These are phyloP conservation scores for Chirona hameri DNA, from an alignment of 2,888 invertebrate genomes.

Conservation along the genomic window DNA sequence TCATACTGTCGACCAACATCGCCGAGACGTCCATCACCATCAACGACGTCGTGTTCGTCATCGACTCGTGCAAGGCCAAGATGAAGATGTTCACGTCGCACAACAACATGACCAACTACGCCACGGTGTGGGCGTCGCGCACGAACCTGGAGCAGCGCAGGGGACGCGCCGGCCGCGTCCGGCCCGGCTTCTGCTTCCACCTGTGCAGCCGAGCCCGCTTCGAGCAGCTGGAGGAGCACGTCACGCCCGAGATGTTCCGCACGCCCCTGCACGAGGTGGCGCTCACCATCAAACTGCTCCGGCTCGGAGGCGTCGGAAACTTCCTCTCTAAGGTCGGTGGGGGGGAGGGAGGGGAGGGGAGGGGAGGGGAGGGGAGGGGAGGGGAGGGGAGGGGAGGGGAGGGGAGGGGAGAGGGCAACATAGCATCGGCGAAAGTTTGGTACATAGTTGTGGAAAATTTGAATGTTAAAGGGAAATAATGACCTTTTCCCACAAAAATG, in stretches of 20 bases:
- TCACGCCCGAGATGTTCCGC: conserved; percentile 95
- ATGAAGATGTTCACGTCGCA: conserved; percentile 97
- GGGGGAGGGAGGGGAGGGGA: neutral
- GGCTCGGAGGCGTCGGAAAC: conserved; percentile 86
- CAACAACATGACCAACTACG: conserved; percentile 98
- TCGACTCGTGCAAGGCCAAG: conserved; percentile 95
- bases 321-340: conserved; percentile 72
- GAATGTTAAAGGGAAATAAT: no score
- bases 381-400: neutral
- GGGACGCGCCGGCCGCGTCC: conserved; percentile 92
- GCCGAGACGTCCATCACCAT: conserved; percentile 98
- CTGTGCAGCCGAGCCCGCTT: conserved; percentile 74
- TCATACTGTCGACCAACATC: conserved; percentile 95
- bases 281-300: conserved; percentile 81
- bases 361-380: no score
- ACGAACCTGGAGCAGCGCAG: conserved; percentile 93
- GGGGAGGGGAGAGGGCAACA: no score
- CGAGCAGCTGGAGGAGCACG: conserved; percentile 75
- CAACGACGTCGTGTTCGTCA: conserved; percentile 95
- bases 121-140: conserved; percentile 91
- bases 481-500: no score
- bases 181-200: conserved; percentile 90
- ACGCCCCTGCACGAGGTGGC: conserved; percentile 95
- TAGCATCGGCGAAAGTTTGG: no score
- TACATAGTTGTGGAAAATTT: no score